Base-by-base conservation (phyloP, 2,797 vertebrate genomes). In the Muraenolepis orangiensis region DNA sequence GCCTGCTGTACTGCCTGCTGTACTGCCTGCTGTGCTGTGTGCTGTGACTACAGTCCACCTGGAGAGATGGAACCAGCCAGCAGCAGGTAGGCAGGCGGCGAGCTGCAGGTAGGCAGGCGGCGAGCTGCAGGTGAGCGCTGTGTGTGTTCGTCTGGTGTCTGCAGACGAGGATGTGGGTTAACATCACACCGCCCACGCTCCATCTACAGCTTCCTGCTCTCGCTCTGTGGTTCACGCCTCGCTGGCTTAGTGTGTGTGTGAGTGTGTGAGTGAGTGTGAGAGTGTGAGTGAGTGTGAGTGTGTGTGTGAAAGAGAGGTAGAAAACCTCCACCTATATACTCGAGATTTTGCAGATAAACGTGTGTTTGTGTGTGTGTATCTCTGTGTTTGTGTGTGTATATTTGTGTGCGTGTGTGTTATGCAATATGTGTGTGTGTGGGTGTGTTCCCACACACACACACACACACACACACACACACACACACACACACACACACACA, bases 121-220 rank as follows among this genome's bases (percentile, higher is more conserved):
- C 26, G 57, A 64, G 28, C 32, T 69, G 86, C 72, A 73, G 87
- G 70, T 79, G 83, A 66, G 81, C 80, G n/a, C 6, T 29, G 81
- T 82, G 77, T 85, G 79, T 29, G 81, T 82, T 76, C 85, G 79
- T 72, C 82, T 77, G 86, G 85, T 81, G 78, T 78, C 71, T 79
- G 84, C 79, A 71, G 78, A 82, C 80, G 73, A 90, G 90, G 89
- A 91, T 89, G 88, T 89, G 88, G 90, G 84, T 61, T 70, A 68
- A 85, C 77, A 86, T 74, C 78, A 86, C 80, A 81, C 77, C 77
- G 81, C 90, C 89, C 87, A 85, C 83, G 75, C 83, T 36, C 74
- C 82, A 83, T 89, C 85, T 87, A 26, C 26, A 64, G 75, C 82
- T 84, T 84, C 76, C 86, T 87, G 81, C 83, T 11, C 26, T 26